phyloP scores from a whole-genome alignment of 2,113 vertebrate species.

The Mesembrinibis cayennensis region DNA sequence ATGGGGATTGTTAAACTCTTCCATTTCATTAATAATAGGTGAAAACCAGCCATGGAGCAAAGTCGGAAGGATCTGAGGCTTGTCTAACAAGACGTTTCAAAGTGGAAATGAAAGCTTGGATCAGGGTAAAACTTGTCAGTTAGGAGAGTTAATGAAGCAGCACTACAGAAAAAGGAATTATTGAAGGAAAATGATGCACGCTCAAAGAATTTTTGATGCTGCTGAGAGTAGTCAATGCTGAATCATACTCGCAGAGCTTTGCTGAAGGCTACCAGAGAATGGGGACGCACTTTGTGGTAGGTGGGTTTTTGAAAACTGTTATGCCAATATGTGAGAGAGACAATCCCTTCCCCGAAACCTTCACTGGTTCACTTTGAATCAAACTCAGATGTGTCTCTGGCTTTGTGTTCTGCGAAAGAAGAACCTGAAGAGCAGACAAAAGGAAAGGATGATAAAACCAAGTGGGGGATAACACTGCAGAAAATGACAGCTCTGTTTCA shows the following conservation, averaged over 20 bases:
- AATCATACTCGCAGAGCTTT: constrained; percentile 18
- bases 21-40: constrained; percentile 38
- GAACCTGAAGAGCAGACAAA: background rate
- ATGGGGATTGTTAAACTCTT: constrained; percentile 36
- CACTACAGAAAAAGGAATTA: constrained; percentile 49
- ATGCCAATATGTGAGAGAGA: background rate
- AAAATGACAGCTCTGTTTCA: background rate
- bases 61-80: constrained; percentile 50
- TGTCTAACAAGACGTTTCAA: constrained; percentile 71
- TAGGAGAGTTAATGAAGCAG: constrained; percentile 63
- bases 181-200: constrained; percentile 61
- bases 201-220: constrained; percentile 40
- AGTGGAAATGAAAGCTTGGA: constrained; percentile 61
- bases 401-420: background rate
- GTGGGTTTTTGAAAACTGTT: background rate
- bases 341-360: background rate
- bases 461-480: background rate
- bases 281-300: background rate
- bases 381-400: background rate
- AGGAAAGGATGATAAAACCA: background rate
- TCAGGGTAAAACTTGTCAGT: constrained; percentile 63
- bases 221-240: constrained; percentile 14
- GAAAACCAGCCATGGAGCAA: background rate
- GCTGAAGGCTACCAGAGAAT: background rate
- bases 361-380: background rate